Evolutionary conservation across 2,113 vertebrate genomes (phyloP), one percentile per base, ranked within the genome.

Genomic region (Gracilinanus agilis): DNA sequence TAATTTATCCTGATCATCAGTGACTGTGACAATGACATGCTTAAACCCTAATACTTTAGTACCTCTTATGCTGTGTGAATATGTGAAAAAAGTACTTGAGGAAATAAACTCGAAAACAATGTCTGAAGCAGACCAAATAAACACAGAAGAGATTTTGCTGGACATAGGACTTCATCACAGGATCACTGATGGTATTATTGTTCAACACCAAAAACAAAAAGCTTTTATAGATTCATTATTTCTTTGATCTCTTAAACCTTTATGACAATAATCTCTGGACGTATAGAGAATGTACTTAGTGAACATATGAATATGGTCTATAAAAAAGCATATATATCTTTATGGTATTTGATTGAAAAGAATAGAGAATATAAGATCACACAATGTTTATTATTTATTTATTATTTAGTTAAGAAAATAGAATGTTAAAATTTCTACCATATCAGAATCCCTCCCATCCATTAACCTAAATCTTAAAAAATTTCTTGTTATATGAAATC

Each of bases 221-320:
- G 16, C 5, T n/a, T n/a, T 75, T 21, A n/a, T 21, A 19, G 34
- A 19, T 75, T 12, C 16, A 83, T 40, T 19, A 21, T n/a, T 83
- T 83, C 67, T 83, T 40, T 16, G 34, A 40, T 83, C 1, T n/a
- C n/a, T 83, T 40, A 83, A 40, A 21, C 6, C n/a, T 40, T 83
- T 21, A 40, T 83, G 16, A 83, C 40, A 83, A 40, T 75, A 1
- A 75, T 40, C 7, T 75, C 1, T n/a, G 0, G 19, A 21, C 34
- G 0, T 19, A 8, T 75, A 7, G 13, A 2, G 3, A 5, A n/a
- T n/a, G n/a, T 19, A 7, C 0, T n/a, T 75, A 16, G 19, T 75
- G 34, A n/a, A 75, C 34, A 75, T 75, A 75, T 75, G 29, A n/a
- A 29, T 34, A 67, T 34, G 3, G 29, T n/a, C n/a, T n/a, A n/a